A percentile compares a stretch with the other conserved stretches of the same genome.
Evolutionary conservation across 2,113 vertebrate genomes (phyloP).

Genomic region (Anarhynchus alexandrinus): DNA sequence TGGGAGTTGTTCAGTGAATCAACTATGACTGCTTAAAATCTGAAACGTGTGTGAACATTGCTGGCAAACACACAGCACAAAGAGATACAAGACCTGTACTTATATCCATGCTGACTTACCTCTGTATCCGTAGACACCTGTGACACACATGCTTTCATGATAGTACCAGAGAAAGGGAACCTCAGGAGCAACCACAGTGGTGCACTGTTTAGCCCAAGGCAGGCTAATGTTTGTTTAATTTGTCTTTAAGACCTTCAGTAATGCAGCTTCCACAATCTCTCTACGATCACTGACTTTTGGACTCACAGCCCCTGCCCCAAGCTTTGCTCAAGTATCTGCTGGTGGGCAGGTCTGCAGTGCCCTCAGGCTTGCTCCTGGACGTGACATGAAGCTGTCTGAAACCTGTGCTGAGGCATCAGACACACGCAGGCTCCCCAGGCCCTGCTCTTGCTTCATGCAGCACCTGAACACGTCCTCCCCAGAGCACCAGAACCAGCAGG

Average conservation of each 20-base stretch:
- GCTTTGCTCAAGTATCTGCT: not conserved
- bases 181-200: no score
- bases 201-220: no score
- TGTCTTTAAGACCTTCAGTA: not conserved
- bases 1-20: no score
- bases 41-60: no score
- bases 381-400: not conserved
- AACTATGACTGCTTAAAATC: no score
- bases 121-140: no score
- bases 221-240: no score
- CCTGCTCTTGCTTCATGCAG: not conserved
- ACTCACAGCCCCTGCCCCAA: not conserved
- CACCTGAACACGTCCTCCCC: not conserved
- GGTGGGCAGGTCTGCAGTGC: not conserved
- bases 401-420: not conserved
- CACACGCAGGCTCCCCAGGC: accelerated
- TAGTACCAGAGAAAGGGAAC: no score
- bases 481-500: not conserved
- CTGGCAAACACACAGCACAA: no score
- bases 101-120: no score
- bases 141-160: no score
- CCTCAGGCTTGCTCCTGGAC: not conserved
- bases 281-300: accelerated
- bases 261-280: not conserved
- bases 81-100: no score